Percentiles rank a stretch among this genome's conserved stretches.
phyloP scores from a whole-genome alignment of 1,140 invertebrate genomes.

The Thaumetopoea pityocampa region DNA sequence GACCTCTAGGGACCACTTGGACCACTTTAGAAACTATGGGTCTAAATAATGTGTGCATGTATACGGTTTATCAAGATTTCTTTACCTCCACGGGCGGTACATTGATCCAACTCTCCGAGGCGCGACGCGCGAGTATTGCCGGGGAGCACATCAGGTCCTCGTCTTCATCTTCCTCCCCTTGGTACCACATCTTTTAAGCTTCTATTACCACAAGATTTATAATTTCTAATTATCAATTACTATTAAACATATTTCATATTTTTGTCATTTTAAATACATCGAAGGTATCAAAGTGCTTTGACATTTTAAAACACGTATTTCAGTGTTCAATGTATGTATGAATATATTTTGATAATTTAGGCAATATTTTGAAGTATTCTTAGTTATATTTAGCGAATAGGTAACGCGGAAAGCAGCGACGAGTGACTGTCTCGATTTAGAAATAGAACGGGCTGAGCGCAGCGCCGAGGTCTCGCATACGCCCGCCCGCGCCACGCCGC shows the following conservation, averaged over 20 bases:
- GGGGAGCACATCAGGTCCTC: slow-evolving; percentile 90
- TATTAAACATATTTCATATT: too few relatives aligned
- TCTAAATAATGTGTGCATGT: not conserved
- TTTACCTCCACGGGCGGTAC: slow-evolving; percentile 88
- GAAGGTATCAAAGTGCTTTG: too few relatives aligned
- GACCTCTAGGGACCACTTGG: too few relatives aligned
- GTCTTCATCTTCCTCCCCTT: slow-evolving; percentile 83
- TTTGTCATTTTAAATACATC: too few relatives aligned
- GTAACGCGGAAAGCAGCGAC: slow-evolving; percentile 61
- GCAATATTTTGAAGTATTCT: slow-evolving; percentile 29
- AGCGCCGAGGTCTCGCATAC: slow-evolving; percentile 24
- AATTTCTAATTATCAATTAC: too few relatives aligned
- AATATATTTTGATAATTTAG: too few relatives aligned
- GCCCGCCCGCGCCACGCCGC: slow-evolving; percentile 45
- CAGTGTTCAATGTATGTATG: too few relatives aligned
- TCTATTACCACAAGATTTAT: too few relatives aligned
- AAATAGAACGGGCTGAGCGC: slow-evolving; percentile 68
- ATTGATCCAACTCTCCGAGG: slow-evolving; percentile 91
- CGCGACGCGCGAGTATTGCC: slow-evolving; percentile 86
- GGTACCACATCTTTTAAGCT: slow-evolving; percentile 82
- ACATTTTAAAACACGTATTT: too few relatives aligned
- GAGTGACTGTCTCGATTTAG: slow-evolving; percentile 73
- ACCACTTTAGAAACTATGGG: too few relatives aligned
- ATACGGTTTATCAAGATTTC: not conserved
- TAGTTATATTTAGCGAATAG: slow-evolving; percentile 61